Evolutionary conservation across 2,888 invertebrate species (phyloP).

Genomic region (Erynnis tages): DNA sequence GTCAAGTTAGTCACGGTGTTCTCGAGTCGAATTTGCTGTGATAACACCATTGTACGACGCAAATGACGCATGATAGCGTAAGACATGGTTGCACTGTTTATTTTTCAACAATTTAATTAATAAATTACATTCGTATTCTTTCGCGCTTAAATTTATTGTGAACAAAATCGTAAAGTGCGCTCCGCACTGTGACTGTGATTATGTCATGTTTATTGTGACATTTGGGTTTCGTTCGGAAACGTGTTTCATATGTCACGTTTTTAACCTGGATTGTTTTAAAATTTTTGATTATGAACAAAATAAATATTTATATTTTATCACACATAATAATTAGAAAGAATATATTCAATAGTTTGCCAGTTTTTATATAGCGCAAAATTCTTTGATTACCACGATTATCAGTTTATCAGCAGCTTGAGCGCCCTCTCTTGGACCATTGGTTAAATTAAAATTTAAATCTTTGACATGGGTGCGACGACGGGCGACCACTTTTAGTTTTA

Average conservation of each 20-base stretch:
- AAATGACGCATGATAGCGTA: slow-evolving; percentile 66
- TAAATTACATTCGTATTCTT: slow-evolving; percentile 41
- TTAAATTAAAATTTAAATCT: too few species aligned
- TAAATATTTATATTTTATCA: too few species aligned
- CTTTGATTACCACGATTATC: too few species aligned
- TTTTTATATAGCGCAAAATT: too few species aligned
- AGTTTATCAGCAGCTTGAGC: too few species aligned
- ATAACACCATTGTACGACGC: slow-evolving; percentile 57
- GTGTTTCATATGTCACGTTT: not conserved
- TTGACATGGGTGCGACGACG: too few species aligned
- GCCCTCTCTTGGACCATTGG: too few species aligned
- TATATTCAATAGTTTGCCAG: too few species aligned
- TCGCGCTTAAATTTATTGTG: slow-evolving; percentile 31
- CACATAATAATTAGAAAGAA: too few species aligned
- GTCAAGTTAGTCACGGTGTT: slow-evolving; percentile 67
- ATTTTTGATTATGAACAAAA: too few species aligned
- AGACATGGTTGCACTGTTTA: slow-evolving; percentile 49
- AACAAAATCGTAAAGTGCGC: slow-evolving; percentile 29
- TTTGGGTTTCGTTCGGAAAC: slow-evolving; percentile 45
- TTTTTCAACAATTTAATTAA: slow-evolving; percentile 29
- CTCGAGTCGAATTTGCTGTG: slow-evolving; percentile 62
- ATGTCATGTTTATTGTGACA: slow-evolving; percentile 36
- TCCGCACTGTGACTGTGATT: slow-evolving; percentile 29
- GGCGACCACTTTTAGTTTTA: too few species aligned
- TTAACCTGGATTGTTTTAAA: too few species aligned